Evolutionary conservation across 2,888 invertebrate species (phyloP).

Genomic region (Pyrrhosoma nymphula): DNA sequence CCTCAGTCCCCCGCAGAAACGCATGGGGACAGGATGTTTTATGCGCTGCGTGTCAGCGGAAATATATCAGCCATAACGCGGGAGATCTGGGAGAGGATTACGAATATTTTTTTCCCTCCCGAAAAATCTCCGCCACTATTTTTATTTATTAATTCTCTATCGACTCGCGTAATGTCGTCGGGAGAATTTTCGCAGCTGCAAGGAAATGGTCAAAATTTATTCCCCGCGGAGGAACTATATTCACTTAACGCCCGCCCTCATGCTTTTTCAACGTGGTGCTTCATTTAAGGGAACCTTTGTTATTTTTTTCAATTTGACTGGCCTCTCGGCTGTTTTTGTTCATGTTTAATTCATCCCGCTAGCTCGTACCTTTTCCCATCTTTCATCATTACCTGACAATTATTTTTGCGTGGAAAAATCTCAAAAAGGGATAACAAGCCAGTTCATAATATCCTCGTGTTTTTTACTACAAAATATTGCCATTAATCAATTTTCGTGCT

Average conservation of each 20-base stretch:
- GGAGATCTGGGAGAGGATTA: background rate
- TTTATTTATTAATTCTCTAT: background rate
- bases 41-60: background rate
- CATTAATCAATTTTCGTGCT: background rate
- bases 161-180: background rate
- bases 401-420: background rate
- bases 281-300: background rate
- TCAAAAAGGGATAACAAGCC: conserved; percentile 9
- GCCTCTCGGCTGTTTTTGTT: background rate
- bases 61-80: background rate
- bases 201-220: background rate
- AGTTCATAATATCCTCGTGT: background rate
- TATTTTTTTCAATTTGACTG: conserved; percentile 59
- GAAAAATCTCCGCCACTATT: background rate
- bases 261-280: background rate
- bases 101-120: background rate
- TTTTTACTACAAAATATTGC: background rate
- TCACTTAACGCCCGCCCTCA: conserved; percentile 13
- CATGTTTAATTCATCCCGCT: conserved; percentile 51
- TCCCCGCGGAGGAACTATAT: background rate
- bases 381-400: conserved; percentile 38
- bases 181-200: background rate
- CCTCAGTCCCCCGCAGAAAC: background rate
- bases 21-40: background rate
- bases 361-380: background rate